Conservation (phyloP, 1,140 invertebrate genomes). For the Drosophila ercepeae region DNA sequence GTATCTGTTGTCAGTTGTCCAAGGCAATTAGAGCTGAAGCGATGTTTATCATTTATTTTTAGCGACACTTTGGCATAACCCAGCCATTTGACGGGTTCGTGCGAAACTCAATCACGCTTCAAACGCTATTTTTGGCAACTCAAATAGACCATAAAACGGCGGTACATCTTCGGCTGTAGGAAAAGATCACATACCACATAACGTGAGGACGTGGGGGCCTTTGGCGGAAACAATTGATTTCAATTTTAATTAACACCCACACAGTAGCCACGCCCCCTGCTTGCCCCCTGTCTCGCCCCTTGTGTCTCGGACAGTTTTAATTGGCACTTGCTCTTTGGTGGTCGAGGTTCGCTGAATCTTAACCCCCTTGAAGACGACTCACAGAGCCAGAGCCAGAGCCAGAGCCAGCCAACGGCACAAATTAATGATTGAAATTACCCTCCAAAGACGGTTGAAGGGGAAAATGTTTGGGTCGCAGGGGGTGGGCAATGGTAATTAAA, state of each 20-base stretch:
- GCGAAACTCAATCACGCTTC: conserved; percentile 54
- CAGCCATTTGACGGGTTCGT: conserved; percentile 29
- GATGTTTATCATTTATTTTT: conserved; percentile 50
- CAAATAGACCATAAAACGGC: conserved; percentile 29
- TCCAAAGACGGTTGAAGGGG: conserved; percentile 22
- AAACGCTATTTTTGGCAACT: conserved; percentile 47
- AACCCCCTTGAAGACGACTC: conserved; percentile 28
- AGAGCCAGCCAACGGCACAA: conserved; percentile 65
- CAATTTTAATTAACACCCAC: conserved; percentile 77
- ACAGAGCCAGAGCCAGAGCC: conserved; percentile 48
- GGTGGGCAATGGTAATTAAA: conserved; percentile 38
- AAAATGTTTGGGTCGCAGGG: conserved; percentile 7
- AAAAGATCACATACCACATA: no score
- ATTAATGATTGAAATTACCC: conserved; percentile 73
- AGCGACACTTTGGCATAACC: conserved; percentile 38
- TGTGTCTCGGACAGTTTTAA: conserved; percentile 54
- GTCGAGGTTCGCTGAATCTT: conserved; percentile 70
- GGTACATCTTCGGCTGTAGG: conserved; percentile 20
- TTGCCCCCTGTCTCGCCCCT: conserved; percentile 7
- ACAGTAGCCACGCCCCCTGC: conserved; percentile 8
- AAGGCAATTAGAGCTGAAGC: conserved; percentile 48
- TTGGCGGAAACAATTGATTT: conserved; percentile 62
- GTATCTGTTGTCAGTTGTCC: conserved; percentile 20
- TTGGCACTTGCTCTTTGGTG: conserved; percentile 71
- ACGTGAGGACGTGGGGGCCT: conserved; percentile 4